Evolutionary conservation across 2,113 vertebrate species (phyloP).

Genomic region (Anarrhichthys ocellatus): DNA sequence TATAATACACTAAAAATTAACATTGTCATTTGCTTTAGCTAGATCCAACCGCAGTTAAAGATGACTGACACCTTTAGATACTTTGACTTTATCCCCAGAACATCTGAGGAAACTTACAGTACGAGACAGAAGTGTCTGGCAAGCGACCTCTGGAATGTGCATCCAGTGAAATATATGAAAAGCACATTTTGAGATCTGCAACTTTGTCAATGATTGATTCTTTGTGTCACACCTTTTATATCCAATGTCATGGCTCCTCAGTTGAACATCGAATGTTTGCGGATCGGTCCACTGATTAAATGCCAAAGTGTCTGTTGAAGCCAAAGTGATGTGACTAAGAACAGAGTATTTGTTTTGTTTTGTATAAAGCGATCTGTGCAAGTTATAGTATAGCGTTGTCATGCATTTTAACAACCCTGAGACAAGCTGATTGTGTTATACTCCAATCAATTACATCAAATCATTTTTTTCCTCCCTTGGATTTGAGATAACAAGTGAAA

Average conservation of each 20-base stretch:
- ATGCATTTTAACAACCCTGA: neutral
- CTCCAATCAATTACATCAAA: conserved; percentile 1
- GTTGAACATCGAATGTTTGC: conserved; percentile 15
- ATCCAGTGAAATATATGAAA: conserved; percentile 22
- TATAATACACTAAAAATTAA: neutral
- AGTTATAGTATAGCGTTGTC: neutral
- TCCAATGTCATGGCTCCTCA: conserved; percentile 30
- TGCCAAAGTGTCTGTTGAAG: conserved; percentile 1
- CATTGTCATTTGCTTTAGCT: neutral
- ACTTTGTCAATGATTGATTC: conserved; percentile 29
- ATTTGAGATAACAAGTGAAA: conserved; percentile 26
- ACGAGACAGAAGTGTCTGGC: neutral
- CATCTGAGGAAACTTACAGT: neutral
- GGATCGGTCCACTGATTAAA: conserved; percentile 5
- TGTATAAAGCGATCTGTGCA: neutral
- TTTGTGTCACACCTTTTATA: conserved; percentile 26
- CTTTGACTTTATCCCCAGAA: neutral
- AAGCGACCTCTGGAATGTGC: conserved; percentile 16
- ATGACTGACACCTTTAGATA: conserved; percentile 10
- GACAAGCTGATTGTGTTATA: neutral
- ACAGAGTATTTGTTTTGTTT: neutral
- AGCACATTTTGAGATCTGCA: conserved; percentile 27
- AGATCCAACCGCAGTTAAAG: neutral
- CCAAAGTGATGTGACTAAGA: conserved; percentile 8
- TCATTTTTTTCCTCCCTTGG: neutral